Evolutionary conservation across 2,113 vertebrate species (phyloP).

Genomic region (Rallus limicola): DNA sequence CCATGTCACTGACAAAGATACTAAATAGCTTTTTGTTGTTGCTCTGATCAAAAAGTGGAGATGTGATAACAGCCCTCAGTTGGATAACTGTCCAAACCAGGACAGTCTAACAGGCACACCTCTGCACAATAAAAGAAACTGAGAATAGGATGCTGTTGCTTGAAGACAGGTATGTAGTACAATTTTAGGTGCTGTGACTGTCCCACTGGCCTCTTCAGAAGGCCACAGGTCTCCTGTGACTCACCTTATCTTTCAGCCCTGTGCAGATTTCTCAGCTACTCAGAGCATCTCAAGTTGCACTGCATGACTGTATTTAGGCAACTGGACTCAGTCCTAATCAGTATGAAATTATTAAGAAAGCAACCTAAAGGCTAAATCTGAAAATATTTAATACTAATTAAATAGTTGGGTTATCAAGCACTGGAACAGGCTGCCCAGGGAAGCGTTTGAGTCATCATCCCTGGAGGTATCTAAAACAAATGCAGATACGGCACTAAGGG

Average conservation of each 20-base stretch:
- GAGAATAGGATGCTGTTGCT: neutral
- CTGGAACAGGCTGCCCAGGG: neutral
- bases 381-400: neutral
- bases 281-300: neutral
- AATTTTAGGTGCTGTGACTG: neutral
- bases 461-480: neutral
- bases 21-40: neutral
- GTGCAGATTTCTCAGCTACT: neutral
- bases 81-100: neutral
- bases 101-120: neutral
- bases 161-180: neutral
- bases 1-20: no score
- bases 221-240: neutral
- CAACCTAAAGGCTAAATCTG: neutral
- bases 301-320: neutral
- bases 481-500: neutral
- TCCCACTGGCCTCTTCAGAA: neutral
- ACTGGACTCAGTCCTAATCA: neutral
- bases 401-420: neutral
- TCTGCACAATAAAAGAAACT: neutral
- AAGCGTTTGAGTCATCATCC: neutral
- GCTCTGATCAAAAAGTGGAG: neutral
- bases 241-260: neutral
- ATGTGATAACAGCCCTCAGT: neutral
- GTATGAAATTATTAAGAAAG: neutral